phyloP scores from a whole-genome alignment of 2,888 invertebrate species.

The Pollenia labialis region DNA sequence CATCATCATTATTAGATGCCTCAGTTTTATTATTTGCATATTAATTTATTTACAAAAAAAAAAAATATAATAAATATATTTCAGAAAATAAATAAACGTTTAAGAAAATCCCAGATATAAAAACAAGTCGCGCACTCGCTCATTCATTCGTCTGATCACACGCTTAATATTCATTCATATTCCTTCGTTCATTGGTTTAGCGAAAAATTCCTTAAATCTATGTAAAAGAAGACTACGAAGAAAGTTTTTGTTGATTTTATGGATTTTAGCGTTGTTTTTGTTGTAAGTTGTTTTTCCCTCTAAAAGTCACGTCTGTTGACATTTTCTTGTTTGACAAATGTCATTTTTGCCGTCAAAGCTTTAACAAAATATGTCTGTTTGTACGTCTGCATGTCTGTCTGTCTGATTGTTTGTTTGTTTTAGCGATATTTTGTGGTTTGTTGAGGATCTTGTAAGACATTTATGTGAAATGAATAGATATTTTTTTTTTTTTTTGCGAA shows the following conservation, averaged over 20 bases:
- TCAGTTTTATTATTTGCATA: conserved; percentile 69
- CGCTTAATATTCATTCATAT: background rate
- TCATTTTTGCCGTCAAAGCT: conserved; percentile 73
- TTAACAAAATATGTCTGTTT: conserved; percentile 59
- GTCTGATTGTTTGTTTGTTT: conserved; percentile 34
- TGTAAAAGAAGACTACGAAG: conserved; percentile 45
- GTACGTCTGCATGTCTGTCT: conserved; percentile 35
- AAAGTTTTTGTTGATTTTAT: conserved; percentile 52
- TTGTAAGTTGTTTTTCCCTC: conserved; percentile 2
- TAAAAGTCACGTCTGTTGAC: conserved; percentile 72
- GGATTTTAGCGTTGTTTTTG: background rate
- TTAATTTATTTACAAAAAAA: conserved; percentile 57
- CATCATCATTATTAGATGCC: conserved; percentile 43
- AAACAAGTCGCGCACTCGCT: conserved; percentile 3
- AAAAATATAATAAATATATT: conserved; percentile 1
- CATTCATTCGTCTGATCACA: background rate
- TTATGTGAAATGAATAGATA: conserved; percentile 72
- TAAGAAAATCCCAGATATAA: conserved; percentile 35
- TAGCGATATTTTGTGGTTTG: conserved; percentile 55
- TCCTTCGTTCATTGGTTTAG: conserved; percentile 18
- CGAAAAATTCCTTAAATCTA: conserved; percentile 56
- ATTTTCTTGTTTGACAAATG: conserved; percentile 73
- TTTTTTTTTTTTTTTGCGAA: conserved; percentile 36
- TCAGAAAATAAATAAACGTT: conserved; percentile 13
- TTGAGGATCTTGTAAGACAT: conserved; percentile 68